A percentile compares a stretch with the other conserved stretches of the same genome.
Conservation (phyloP, 2,888 invertebrate genomes). For the Creontiades dilutus region DNA sequence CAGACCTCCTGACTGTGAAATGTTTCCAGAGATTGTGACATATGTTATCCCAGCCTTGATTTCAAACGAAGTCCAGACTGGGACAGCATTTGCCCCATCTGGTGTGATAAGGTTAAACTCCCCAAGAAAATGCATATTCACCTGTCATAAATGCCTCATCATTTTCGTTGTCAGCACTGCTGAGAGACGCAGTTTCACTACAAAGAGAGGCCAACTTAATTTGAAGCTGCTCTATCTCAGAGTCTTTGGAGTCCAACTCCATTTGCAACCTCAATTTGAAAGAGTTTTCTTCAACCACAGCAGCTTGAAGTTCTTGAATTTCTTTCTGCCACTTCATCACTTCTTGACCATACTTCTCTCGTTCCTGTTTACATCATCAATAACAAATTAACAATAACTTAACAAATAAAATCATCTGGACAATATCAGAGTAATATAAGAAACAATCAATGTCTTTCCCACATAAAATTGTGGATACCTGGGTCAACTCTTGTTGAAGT, state of each 20-base stretch:
- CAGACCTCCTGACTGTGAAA: too few species aligned
- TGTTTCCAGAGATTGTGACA: too few species aligned
- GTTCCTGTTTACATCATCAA: conserved; percentile 82
- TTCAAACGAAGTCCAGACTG: too few species aligned
- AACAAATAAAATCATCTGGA: neutral
- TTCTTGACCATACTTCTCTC: conserved; percentile 95
- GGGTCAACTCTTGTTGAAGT: conserved; percentile 94
- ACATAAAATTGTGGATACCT: conserved; percentile 78
- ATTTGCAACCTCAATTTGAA: conserved; percentile 90
- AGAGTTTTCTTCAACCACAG: conserved; percentile 89
- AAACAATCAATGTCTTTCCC: neutral
- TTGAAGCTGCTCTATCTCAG: conserved; percentile 95
- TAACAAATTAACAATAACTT: neutral
- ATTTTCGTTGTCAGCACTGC: conserved; percentile 91
- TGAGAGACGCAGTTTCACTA: conserved; percentile 93
- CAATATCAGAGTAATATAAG: too few species aligned
- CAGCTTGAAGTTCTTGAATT: conserved; percentile 90
- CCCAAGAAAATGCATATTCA: conserved; percentile 54
- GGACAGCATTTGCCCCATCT: too few species aligned
- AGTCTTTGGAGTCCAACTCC: conserved; percentile 98
- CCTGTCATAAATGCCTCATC: conserved; percentile 78
- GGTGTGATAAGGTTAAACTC: too few species aligned
- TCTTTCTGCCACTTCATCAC: conserved; percentile 91
- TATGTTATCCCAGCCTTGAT: too few species aligned
- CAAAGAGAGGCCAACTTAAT: conserved; percentile 89